Evolutionary conservation across 2,113 vertebrate species (phyloP).

Genomic region (Chaetodon trifascialis): DNA sequence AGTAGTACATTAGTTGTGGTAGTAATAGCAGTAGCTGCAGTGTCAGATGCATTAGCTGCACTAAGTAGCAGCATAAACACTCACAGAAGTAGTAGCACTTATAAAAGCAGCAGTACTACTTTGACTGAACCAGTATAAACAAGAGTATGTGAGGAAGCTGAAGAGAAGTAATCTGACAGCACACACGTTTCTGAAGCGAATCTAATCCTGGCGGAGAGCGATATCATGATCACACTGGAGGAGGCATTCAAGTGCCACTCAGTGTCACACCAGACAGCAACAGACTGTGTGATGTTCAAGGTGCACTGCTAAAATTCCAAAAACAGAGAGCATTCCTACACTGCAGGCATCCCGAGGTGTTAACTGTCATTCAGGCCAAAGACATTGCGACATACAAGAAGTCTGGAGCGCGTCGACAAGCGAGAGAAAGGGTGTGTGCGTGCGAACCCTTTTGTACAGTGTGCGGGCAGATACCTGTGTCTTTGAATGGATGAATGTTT

Average conservation of each 20-base stretch:
- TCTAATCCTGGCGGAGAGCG: not conserved
- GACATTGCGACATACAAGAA: conserved; percentile 16
- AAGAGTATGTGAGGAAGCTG: not conserved
- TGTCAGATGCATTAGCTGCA: not conserved
- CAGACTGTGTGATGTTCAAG: not conserved
- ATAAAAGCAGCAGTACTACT: no score
- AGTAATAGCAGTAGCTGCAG: not conserved
- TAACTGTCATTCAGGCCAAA: conserved; percentile 10
- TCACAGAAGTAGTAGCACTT: not conserved
- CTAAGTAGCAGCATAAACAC: not conserved
- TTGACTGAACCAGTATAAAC: no score
- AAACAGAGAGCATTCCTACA: not conserved
- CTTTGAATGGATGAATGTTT: conserved; percentile 62
- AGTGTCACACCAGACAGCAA: not conserved
- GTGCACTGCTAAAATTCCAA: not conserved
- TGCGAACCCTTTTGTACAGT: conserved; percentile 45
- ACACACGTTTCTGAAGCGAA: not conserved
- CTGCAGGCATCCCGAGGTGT: not conserved
- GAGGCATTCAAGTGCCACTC: not conserved
- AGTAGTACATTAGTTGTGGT: not conserved
- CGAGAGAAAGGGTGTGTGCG: conserved; percentile 43
- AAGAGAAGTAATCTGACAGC: not conserved
- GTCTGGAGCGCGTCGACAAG: not conserved
- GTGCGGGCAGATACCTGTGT: conserved; percentile 26
- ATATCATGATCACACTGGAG: not conserved